Base-by-base conservation (phyloP, 2,888 invertebrate genomes). In the Ctenicera cuprea region DNA sequence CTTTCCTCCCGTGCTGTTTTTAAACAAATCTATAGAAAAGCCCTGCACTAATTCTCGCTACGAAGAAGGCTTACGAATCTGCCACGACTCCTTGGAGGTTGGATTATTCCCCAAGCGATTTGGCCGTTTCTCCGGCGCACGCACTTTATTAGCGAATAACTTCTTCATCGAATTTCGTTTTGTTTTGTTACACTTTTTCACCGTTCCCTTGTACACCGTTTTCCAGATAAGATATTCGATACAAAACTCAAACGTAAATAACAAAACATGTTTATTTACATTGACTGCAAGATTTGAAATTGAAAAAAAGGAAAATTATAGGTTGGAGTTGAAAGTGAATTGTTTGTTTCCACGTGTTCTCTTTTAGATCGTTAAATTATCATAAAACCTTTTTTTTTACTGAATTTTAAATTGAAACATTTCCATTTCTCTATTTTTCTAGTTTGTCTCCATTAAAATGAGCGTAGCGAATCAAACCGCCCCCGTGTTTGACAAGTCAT, bases 401-500 rank as follows among this genome's bases (percentile, higher is more conserved):
- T 3, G 16, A 43, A 43, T 43, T 14, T 43, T 5, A 16, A 14
- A 43, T 14, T 38, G n/a, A 12, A 12, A 2, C 38, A 11, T 2
- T 38, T 38, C 41, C n/a, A 43, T 16, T 43, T 43, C 41, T 14
- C 16, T 43, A 14, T 16, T 43, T 43, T 43, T 43, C 16, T 43
- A 43, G 3, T 43, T 14, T 18, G 48, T 48, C 20, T 18, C 38
- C 20, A 59, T 59, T 59, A 59, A 41, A 20, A 41, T 20, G 22
- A 41, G 59, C 59, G 59, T 38, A 20, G n/a, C n/a, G 38, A 59
- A 59, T 59, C 38, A 59, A 59, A 52, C 52, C 37, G 33, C 12
- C 30, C 54, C 20, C 54, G 59, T 59, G 62, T 62, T 43, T 62
- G 52, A 37, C 30, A 65, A 48, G 54, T 82, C 81, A 80, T 83